Evolutionary conservation across 2,797 vertebrate species (phyloP), one percentile per base, ranked within the genome.

Genomic region (Pogoniulus pusillus): DNA sequence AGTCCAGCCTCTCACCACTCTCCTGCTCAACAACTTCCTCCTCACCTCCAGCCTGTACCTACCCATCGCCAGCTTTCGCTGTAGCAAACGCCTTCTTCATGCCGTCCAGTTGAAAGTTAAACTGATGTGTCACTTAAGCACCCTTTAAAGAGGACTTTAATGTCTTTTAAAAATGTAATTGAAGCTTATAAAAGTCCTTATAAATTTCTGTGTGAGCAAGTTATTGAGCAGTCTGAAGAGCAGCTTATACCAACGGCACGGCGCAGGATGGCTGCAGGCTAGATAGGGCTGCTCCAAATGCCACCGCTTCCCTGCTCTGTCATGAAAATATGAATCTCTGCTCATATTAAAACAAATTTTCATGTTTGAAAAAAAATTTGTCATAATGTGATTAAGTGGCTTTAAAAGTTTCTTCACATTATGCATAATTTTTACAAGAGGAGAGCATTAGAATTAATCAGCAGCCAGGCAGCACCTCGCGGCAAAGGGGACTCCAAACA

Each of bases 331-430:
- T 93, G 95, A 94, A 89, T 85, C 85, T 91, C 93, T 95, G 95
- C 95, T 96, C 95, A 96, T 96, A 95, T 96, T 96, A 96, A 95
- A 95, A 95, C 94, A 96, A 96, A 95, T 95, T 94, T 95, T 96
- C 95, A 96, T n/a, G n/a, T 96, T 95, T 6, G 92, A 53, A 54
- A 54, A 30, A 95, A 93, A 94, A 93, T 93, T 96, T 96, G 95
- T 96, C 95, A 93, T 91, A 93, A 93, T 90, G 29, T 96, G 95
- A 96, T 96, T 95, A 96, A 96, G 95, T 96, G 95, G 93, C 94
- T 96, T 96, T 85, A 87, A 89, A 96, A 96, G 88, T 95, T 96
- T 95, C 91, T 35, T 90, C 95, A 91, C 72, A 89, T 95, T 94
- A 95, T 94, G 95, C 95, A 96, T 88, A 95, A 95, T 95, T 96